A percentile compares a stretch with the other conserved stretches of the same genome.
phyloP scores from a whole-genome alignment of 35 echinoderm and acorn worm species.

The Nesometra sesokonis region DNA sequence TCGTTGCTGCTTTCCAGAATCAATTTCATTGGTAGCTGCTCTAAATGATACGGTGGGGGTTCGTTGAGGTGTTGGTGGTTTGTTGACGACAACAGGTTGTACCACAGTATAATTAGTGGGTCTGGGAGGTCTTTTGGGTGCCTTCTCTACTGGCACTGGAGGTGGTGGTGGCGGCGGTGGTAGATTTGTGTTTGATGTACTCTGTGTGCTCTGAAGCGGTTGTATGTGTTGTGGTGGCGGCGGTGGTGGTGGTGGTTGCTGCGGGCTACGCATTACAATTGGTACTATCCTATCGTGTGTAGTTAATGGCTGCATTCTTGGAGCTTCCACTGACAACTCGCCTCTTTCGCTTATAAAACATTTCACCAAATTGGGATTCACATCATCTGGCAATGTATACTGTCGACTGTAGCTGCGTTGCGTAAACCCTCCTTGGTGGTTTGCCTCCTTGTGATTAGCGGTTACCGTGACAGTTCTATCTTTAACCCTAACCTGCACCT shows the following conservation, averaged over 20 bases:
- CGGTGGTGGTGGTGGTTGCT: not conserved
- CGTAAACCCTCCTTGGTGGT: conserved; percentile 57
- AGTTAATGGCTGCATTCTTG: conserved; percentile 21
- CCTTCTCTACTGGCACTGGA: not conserved
- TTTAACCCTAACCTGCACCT: conserved; percentile 83
- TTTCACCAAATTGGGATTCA: conserved; percentile 58
- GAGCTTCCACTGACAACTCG: conserved; percentile 80
- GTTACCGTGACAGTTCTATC: conserved; percentile 74
- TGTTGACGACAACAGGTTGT: not conserved
- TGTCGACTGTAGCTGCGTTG: conserved; percentile 82
- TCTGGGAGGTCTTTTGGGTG: not conserved
- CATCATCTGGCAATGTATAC: conserved; percentile 78
- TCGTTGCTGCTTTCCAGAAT: not conserved
- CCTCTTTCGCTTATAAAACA: conserved; percentile 64
- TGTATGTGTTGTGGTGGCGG: conserved; percentile 3
- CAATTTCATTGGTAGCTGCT: not conserved
- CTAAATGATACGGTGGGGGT: not conserved
- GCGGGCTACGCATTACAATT: conserved; percentile 29
- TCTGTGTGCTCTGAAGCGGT: not conserved
- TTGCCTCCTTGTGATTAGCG: conserved; percentile 64
- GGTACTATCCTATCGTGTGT: conserved; percentile 38
- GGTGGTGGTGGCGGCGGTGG: not conserved
- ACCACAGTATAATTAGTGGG: not conserved
- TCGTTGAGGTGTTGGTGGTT: not conserved
- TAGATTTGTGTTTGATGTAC: not conserved